Evolutionary conservation across 2,888 invertebrate genomes (phyloP).

Genomic region (Hermaeophaga mercurialis): DNA sequence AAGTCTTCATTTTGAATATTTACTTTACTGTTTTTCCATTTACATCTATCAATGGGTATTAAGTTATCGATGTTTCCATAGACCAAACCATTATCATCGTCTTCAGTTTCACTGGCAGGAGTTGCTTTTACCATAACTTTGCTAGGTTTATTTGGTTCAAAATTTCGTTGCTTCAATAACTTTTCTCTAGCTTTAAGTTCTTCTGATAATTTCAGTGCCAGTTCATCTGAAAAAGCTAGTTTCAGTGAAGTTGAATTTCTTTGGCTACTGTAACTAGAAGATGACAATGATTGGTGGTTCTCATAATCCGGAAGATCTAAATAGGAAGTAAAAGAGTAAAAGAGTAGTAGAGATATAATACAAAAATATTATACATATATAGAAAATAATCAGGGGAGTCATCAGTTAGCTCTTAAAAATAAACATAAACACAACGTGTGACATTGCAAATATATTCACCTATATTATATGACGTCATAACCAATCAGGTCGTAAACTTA

Average conservation of each 20-base stretch:
- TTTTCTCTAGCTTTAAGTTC: constrained; percentile 5
- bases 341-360: too few species aligned
- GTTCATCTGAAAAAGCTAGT: not conserved
- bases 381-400: too few species aligned
- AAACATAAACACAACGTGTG: too few species aligned
- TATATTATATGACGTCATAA: too few species aligned
- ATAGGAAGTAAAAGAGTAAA: too few species aligned
- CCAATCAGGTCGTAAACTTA: too few species aligned
- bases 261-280: not conserved
- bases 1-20: not conserved
- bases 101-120: not conserved
- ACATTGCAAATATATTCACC: too few species aligned
- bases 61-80: not conserved
- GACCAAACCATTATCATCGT: not conserved
- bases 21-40: too few species aligned
- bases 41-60: not conserved
- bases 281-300: not conserved
- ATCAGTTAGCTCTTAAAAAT: too few species aligned
- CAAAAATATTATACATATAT: too few species aligned
- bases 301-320: constrained; percentile 8
- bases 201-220: constrained; percentile 12
- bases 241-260: not conserved
- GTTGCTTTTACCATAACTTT: not conserved
- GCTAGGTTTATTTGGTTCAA: too few species aligned
- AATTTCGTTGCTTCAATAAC: too few species aligned